Evolutionary conservation across 2,113 vertebrate genomes (phyloP).

Genomic region (Pteronura brasiliensis): DNA sequence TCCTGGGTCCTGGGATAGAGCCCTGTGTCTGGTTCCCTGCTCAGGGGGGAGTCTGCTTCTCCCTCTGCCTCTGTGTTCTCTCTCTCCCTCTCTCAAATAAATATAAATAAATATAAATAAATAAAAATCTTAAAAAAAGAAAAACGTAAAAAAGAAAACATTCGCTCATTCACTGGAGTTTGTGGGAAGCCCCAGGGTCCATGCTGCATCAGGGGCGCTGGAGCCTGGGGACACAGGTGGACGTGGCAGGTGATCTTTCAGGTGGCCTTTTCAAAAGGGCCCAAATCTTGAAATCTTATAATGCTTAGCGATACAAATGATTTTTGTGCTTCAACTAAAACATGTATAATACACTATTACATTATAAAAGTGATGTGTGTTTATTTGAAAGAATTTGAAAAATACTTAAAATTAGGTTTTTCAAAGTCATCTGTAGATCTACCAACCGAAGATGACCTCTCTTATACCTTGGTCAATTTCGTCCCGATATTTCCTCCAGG

Average conservation of each 20-base stretch:
- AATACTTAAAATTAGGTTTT: not conserved
- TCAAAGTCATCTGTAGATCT: not conserved
- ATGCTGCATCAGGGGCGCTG: rapidly evolving
- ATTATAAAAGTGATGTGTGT: not conserved
- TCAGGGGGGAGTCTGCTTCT: no score
- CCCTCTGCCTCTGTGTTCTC: no score
- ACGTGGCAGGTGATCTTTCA: no score
- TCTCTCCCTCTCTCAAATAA: no score
- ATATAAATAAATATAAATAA: no score
- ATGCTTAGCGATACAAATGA: no score
- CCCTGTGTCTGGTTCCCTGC: no score
- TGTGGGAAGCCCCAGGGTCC: not conserved
- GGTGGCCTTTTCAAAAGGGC: not conserved
- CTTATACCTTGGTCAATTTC: not conserved
- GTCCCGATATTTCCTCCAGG: not conserved
- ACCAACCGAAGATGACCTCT: not conserved
- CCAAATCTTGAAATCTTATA: not conserved
- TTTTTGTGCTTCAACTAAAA: not conserved
- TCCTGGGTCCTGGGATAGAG: no score
- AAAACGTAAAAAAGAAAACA: no score
- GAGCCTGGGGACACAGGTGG: not conserved
- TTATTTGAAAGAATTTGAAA: not conserved
- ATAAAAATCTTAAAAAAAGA: no score
- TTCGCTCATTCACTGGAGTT: rapidly evolving
- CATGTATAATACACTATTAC: not conserved